phyloP scores from a whole-genome alignment of 1,140 invertebrate species.

The Musca domestica region DNA sequence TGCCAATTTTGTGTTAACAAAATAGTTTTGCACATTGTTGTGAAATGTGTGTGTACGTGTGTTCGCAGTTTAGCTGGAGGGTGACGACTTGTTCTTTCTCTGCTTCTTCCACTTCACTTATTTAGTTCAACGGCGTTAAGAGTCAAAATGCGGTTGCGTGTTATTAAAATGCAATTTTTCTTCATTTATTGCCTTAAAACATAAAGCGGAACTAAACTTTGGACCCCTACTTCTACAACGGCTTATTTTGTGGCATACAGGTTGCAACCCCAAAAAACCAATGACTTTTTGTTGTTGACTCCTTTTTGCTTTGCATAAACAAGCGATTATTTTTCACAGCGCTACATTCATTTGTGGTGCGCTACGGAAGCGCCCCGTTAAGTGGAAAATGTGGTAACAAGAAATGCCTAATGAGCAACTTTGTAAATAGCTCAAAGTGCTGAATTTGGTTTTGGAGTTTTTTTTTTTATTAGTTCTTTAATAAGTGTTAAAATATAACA shows the following conservation, averaged over 20 bases:
- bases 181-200: constrained; percentile 36
- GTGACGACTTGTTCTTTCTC: too few species aligned
- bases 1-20: constrained; percentile 16
- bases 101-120: too few species aligned
- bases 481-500: too few species aligned
- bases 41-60: neutral
- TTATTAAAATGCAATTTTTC: constrained; percentile 53
- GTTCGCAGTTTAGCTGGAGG: neutral
- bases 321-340: constrained; percentile 10
- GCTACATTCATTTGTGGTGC: neutral
- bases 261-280: neutral
- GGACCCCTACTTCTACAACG: too few species aligned
- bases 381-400: constrained; percentile 54
- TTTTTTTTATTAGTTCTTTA: too few species aligned
- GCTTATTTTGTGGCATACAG: too few species aligned
- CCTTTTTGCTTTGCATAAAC: constrained; percentile 1
- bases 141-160: constrained; percentile 22
- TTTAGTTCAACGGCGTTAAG: neutral
- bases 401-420: constrained; percentile 43
- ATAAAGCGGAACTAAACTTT: too few species aligned
- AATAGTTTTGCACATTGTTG: constrained; percentile 22
- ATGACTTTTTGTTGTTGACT: neutral
- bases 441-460: too few species aligned
- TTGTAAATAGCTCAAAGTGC: too few species aligned
- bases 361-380: constrained; percentile 30